Base-by-base conservation (phyloP, 2,888 invertebrate genomes). In the Sesamia inferens region DNA sequence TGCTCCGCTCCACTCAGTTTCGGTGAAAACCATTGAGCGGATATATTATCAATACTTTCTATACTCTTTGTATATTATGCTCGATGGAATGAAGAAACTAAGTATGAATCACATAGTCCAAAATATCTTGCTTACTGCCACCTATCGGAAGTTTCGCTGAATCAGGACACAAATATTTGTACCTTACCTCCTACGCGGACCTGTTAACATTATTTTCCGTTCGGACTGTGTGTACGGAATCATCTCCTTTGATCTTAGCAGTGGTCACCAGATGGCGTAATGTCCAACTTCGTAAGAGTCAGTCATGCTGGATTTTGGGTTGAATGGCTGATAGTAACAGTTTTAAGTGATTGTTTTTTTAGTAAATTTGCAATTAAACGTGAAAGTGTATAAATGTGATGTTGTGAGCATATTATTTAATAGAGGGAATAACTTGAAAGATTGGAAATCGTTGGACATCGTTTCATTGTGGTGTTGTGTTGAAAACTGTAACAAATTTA, bases 281-380 rank as follows among this genome's bases (percentile, higher is more conserved):
- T 68, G 55, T 72, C 62, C 55, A 82, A 82, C 68, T 76, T 74
- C 66, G 55, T 65, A 67, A 48, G 67, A 76, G 79, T 86, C 82
- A 87, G 86, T 87, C 84, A 87, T 87, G 88, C 84, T 89, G 81
- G 89, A 85, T 90, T 89, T 86, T 89, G 92, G 87, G 92, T 92
- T 94, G 93, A 93, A 94, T 93, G 93, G 89, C 94, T 93, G 94
- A 93, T 94, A 93, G 91, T 90, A 89, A 87, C 89, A 88, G 89
- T 89, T 90, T 84, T 86, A 84, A 82, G 88, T 86, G 81, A 81
- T 82, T 83, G 83, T 86, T 88, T 91, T 93, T 88, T 31, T 31
- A 80, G 83, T 72, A 87, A 90, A 90, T 87, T 89, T 87, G 86
- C 74, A 84, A 89, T 78, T 55, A 72, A 75, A 76, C 66, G 79